phyloP scores from a whole-genome alignment of 2,888 invertebrate genomes.

The Apotomis capreana region DNA sequence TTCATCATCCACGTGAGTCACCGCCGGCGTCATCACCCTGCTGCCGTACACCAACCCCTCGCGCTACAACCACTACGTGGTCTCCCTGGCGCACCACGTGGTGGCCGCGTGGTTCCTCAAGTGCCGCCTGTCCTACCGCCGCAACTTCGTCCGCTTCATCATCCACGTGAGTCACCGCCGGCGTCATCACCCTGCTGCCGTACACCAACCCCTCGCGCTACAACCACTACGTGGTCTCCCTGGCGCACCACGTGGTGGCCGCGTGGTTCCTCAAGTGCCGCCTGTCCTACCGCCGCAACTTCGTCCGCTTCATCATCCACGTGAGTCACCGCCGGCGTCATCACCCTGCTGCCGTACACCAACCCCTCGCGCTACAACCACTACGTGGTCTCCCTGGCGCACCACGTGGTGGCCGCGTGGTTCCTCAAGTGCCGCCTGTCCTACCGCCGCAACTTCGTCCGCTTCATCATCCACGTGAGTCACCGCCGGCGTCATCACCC shows the following conservation, averaged over 20 bases:
- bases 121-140: conserved; percentile 93
- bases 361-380: conserved; percentile 79
- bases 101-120: conserved; percentile 57
- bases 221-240: conserved; percentile 97
- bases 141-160: conserved; percentile 84
- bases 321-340: conserved; percentile 86
- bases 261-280: conserved; percentile 99
- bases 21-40: conserved; percentile 85
- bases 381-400: conserved; percentile 69
- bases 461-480: conserved; percentile 97
- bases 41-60: too few species aligned
- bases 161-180: too few species aligned
- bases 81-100: too few species aligned
- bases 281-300: conserved; percentile 92
- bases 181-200: conserved; percentile 85
- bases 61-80: too few species aligned
- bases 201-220: conserved; percentile 98
- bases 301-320: conserved; percentile 95
- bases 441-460: conserved; percentile 94
- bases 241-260: conserved; percentile 98
- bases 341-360: conserved; percentile 85
- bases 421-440: conserved; percentile 96
- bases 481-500: conserved; percentile 87
- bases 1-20: conserved; percentile 97
- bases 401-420: conserved; percentile 99